phyloP scores from a whole-genome alignment of 2,797 vertebrate genomes.

The Vultur gryphus region DNA sequence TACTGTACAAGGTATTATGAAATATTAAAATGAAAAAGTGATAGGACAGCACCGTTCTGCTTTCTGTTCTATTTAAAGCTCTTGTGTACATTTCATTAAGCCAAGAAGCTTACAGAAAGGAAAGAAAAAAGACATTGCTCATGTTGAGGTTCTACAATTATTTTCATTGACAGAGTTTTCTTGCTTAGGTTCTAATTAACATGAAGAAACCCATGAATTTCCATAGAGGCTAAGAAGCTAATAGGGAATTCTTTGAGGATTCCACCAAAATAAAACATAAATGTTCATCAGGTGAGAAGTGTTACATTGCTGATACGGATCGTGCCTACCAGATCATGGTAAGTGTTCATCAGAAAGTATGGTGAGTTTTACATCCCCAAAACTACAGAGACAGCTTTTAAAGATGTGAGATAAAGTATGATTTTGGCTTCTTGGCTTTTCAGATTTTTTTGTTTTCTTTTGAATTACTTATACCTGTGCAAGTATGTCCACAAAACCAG shows the following conservation, averaged over 20 bases:
- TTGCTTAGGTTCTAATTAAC: neutral
- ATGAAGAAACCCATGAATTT: neutral
- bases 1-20: neutral
- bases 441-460: neutral
- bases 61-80: neutral
- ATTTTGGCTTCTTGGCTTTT: neutral
- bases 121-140: neutral
- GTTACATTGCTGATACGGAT: neutral
- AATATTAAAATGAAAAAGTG: neutral
- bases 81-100: neutral
- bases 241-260: neutral
- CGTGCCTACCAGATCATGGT: neutral
- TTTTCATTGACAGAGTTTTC: neutral
- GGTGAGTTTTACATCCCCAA: neutral
- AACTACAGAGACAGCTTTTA: neutral
- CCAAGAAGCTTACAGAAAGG: neutral
- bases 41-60: neutral
- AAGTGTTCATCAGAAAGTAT: neutral
- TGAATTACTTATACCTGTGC: neutral
- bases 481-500: neutral
- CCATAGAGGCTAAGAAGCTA: neutral
- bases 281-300: neutral
- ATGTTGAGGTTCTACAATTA: neutral
- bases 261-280: neutral
- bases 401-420: neutral